Conservation (phyloP, 2,113 vertebrate genomes). For the Callithrix jacchus region DNA sequence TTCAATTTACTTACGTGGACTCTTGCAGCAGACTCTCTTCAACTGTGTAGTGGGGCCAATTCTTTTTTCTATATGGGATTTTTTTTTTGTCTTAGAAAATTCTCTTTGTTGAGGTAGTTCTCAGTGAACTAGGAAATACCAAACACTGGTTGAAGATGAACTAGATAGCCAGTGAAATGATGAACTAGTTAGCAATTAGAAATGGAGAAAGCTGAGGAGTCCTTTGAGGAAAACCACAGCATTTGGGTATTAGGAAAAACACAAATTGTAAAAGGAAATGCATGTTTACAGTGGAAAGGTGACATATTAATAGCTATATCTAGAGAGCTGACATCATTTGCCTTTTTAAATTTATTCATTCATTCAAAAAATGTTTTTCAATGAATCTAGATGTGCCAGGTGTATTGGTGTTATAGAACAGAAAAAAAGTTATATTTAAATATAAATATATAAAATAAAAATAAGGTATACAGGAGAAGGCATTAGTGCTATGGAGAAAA, state of each 20-base stretch:
- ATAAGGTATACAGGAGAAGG: background rate
- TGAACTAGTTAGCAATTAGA: background rate
- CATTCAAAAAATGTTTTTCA: background rate
- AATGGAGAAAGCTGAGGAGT: background rate
- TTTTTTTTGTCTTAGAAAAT: constrained; percentile 11
- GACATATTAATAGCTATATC: background rate
- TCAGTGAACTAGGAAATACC: constrained; percentile 42
- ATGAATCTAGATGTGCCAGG: background rate
- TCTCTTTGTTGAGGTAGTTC: constrained; percentile 23
- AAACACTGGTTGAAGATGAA: background rate
- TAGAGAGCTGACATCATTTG: background rate
- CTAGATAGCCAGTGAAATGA: background rate
- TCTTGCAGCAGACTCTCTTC: background rate
- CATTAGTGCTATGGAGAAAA: background rate
- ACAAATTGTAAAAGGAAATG: background rate
- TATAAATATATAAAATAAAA: no score
- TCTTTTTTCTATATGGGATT: background rate
- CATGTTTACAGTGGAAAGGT: background rate
- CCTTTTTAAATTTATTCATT: background rate
- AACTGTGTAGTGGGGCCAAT: background rate
- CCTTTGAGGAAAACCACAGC: background rate
- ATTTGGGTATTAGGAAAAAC: background rate
- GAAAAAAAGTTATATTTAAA: background rate
- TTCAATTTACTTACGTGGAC: background rate
- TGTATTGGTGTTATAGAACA: background rate